phyloP scores from a whole-genome alignment of 2,113 vertebrate species.

The Cebus imitator region DNA sequence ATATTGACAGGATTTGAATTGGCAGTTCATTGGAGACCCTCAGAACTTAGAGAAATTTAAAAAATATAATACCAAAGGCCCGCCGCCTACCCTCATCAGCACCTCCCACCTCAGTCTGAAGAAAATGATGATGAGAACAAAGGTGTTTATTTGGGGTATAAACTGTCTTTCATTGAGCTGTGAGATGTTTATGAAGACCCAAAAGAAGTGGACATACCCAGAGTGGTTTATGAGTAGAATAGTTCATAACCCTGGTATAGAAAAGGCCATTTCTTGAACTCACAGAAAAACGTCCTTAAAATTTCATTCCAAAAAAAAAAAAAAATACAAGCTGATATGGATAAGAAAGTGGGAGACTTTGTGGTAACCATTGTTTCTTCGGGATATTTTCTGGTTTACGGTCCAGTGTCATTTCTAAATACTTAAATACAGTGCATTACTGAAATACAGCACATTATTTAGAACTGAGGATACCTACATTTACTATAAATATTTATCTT shows the following conservation, averaged over 20 bases:
- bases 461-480: not conserved
- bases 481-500: not conserved
- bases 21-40: not conserved
- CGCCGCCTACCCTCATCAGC: not conserved
- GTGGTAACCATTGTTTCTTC: not conserved
- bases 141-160: conserved; percentile 47
- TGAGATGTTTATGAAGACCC: conserved; percentile 3
- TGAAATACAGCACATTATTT: not conserved
- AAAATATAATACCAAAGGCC: not conserved
- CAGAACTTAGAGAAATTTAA: conserved; percentile 2
- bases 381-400: not conserved
- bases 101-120: not conserved
- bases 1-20: not conserved
- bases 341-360: not conserved
- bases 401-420: not conserved
- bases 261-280: conserved; percentile 21
- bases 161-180: conserved; percentile 19
- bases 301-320: conserved; percentile 17
- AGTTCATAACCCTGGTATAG: not conserved
- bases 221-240: not conserved
- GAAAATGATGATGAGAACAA: not conserved
- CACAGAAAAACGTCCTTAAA: not conserved
- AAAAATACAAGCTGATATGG: not conserved
- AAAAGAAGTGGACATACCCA: not conserved
- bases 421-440: not conserved